Conservation (phyloP, 35 echinoderm and acorn worm species). For the Acanthaster planci region DNA sequence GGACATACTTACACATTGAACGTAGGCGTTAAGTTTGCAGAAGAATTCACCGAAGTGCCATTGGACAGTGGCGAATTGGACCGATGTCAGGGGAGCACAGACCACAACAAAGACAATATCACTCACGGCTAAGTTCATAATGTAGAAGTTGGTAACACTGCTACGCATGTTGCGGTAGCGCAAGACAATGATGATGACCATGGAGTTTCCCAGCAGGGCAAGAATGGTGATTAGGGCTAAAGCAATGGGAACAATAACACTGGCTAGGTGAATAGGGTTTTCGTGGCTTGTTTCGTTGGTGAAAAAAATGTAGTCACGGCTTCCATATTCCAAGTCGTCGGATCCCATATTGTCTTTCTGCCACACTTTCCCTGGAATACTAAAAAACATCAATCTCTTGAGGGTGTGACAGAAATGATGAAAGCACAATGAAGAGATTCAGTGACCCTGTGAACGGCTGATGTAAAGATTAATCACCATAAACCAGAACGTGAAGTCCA, state of each 20-base stretch:
- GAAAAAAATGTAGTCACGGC: background rate
- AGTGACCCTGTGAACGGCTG: too few species aligned
- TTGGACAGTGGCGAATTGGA: conserved; percentile 13
- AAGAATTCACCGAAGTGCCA: conserved; percentile 64
- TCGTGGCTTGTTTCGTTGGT: background rate
- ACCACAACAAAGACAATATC: conserved; percentile 71
- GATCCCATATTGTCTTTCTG: background rate
- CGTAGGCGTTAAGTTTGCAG: conserved; percentile 70
- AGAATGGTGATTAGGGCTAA: conserved; percentile 61
- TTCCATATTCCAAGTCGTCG: background rate
- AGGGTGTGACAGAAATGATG: too few species aligned
- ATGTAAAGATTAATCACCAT: too few species aligned
- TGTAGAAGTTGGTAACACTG: conserved; percentile 94
- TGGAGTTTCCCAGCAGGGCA: conserved; percentile 61
- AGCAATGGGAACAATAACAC: conserved; percentile 47
- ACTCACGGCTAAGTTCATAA: conserved; percentile 85
- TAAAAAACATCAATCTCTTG: too few species aligned
- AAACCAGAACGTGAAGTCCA: too few species aligned
- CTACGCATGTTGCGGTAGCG: conserved; percentile 74
- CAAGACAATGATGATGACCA: conserved; percentile 85
- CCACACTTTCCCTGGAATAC: too few species aligned
- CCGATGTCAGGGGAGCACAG: conserved; percentile 63
- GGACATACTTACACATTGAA: conserved; percentile 51
- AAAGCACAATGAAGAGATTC: too few species aligned
- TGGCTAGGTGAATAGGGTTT: background rate